These are phyloP conservation scores for Melikaiella ostensackeni DNA, from an alignment of 2,888 invertebrate species.

Conservation along the genomic window DNA sequence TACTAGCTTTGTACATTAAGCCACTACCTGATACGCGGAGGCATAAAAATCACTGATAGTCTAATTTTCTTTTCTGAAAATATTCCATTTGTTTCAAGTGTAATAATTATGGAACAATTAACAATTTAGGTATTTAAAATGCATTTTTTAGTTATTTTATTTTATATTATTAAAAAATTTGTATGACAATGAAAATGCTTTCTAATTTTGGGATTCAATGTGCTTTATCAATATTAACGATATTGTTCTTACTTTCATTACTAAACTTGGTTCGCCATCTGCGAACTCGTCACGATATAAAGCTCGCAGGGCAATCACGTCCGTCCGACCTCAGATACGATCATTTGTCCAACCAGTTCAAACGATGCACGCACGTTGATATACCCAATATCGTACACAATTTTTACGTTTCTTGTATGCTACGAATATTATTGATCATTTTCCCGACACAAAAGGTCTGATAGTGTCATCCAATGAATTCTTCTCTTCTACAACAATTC, in stretches of 20 bases:
- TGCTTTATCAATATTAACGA: conserved; percentile 1
- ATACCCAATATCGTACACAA: conserved; percentile 32
- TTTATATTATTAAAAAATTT: background rate
- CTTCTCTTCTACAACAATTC: background rate
- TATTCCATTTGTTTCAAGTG: background rate
- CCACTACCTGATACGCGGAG: background rate
- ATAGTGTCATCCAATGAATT: conserved; percentile 1
- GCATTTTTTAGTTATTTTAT: background rate
- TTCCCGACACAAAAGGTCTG: background rate
- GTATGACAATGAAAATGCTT: too few relatives aligned
- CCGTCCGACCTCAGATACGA: conserved; percentile 49
- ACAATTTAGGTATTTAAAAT: background rate
- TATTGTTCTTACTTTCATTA: conserved; percentile 32
- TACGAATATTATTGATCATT: conserved; percentile 3
- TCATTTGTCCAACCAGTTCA: conserved; percentile 46
- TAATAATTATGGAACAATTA: background rate
- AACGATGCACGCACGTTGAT: conserved; percentile 54
- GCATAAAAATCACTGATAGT: conserved; percentile 23
- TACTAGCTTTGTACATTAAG: background rate
- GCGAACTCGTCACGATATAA: conserved; percentile 42
- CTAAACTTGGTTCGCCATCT: conserved; percentile 44
- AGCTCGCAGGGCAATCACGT: conserved; percentile 50
- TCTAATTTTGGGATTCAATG: conserved; percentile 12
- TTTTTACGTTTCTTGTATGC: conserved; percentile 11
- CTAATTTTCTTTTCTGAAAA: background rate